These are phyloP conservation scores for Hormaphis cornu DNA, from an alignment of 1,140 invertebrate genomes.

Conservation along the genomic window DNA sequence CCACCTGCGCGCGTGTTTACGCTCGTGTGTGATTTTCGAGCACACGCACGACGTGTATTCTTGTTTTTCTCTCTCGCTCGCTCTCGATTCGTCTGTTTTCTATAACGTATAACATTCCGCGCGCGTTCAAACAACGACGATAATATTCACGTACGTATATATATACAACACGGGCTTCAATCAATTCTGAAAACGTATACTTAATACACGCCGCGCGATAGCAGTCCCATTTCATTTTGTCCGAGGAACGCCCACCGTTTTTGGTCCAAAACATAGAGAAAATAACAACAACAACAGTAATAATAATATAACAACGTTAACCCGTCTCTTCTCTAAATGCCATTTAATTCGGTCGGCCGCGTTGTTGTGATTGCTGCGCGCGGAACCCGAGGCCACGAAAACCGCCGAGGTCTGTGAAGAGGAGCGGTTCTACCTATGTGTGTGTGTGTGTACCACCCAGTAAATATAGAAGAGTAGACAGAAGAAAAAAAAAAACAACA, in stretches of 20 bases:
- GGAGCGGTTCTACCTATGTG: too few relatives aligned
- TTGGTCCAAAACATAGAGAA: slow-evolving; percentile 7
- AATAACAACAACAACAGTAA: too few relatives aligned
- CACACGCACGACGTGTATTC: neutral
- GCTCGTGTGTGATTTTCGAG: slow-evolving; percentile 8
- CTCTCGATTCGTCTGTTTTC: neutral
- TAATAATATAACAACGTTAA: neutral
- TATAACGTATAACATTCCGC: slow-evolving; percentile 7
- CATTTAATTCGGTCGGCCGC: slow-evolving; percentile 26
- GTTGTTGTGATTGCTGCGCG: neutral
- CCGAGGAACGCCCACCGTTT: slow-evolving; percentile 27
- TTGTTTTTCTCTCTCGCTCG: neutral
- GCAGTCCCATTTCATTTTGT: slow-evolving; percentile 28
- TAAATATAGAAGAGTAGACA: neutral
- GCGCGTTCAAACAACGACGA: slow-evolving; percentile 14
- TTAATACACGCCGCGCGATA: slow-evolving; percentile 1
- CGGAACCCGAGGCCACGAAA: slow-evolving; percentile 18
- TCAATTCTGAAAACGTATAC: slow-evolving; percentile 30
- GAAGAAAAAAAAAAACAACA: neutral
- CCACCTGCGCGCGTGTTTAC: slow-evolving; percentile 10
- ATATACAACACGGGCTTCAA: slow-evolving; percentile 12
- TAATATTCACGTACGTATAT: too few relatives aligned
- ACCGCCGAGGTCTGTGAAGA: too few relatives aligned
- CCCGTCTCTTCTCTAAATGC: slow-evolving; percentile 16
- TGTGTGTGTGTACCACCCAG: neutral